A percentile compares a stretch with the other conserved stretches of the same genome.
Conservation (phyloP, 2,113 vertebrate species). For the Xenopus laevis region DNA sequence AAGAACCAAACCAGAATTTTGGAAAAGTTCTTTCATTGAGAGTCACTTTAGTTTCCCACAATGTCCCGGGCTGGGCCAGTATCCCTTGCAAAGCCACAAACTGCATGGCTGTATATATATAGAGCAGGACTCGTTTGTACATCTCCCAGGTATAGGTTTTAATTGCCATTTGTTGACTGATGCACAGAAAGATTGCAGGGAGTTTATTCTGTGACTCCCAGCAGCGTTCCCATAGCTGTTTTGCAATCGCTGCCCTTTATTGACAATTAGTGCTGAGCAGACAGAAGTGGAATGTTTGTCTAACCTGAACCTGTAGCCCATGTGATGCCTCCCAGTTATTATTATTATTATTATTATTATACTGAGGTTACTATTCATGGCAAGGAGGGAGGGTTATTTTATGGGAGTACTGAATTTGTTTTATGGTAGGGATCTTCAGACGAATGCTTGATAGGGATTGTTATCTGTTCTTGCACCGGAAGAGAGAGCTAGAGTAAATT, state of each 20-base stretch:
- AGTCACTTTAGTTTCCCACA: no score
- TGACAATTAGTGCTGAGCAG: slow-evolving; percentile 69
- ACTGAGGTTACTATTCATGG: slow-evolving; percentile 63
- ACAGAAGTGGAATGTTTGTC: slow-evolving; percentile 67
- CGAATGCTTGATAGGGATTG: no score
- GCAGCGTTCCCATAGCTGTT: slow-evolving; percentile 45
- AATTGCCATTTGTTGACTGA: slow-evolving; percentile 66
- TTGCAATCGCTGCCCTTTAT: slow-evolving; percentile 52
- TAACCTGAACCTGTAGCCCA: slow-evolving; percentile 70
- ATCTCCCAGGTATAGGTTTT: slow-evolving; percentile 58
- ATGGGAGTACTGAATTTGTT: no score
- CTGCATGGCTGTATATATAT: slow-evolving; percentile 46
- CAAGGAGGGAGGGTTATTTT: no score
- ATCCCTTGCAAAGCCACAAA: slow-evolving; percentile 50
- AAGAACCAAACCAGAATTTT: neutral
- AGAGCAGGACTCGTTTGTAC: slow-evolving; percentile 54
- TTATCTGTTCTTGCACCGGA: no score
- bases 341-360: slow-evolving; percentile 53
- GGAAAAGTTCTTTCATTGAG: neutral
- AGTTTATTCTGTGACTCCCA: slow-evolving; percentile 44
- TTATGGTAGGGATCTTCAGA: no score
- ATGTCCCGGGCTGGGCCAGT: neutral
- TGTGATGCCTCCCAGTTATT: slow-evolving; percentile 55
- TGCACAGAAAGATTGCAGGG: slow-evolving; percentile 53
- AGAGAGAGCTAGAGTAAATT: no score